Conservation (phyloP, 2,888 invertebrate genomes). For the Leptinotarsa peninsularis region DNA sequence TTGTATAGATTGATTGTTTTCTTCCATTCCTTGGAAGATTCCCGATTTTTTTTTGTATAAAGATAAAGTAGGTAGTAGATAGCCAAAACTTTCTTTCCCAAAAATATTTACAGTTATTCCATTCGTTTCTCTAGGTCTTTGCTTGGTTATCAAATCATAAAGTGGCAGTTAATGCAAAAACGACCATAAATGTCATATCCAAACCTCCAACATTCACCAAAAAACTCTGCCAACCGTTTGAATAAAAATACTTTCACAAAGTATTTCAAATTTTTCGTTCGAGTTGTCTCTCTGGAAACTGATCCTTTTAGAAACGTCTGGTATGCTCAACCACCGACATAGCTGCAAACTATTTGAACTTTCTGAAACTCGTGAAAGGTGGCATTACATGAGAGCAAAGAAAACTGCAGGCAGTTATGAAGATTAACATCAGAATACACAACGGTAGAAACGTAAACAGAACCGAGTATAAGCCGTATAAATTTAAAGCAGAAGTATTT, state of each 20-base stretch:
- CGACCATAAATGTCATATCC: too few relatives aligned
- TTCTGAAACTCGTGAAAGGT: slow-evolving; percentile 41
- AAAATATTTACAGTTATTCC: too few relatives aligned
- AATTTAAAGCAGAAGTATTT: slow-evolving; percentile 37
- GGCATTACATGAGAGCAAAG: slow-evolving; percentile 44
- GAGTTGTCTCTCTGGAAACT: neutral
- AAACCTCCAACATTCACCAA: too few relatives aligned
- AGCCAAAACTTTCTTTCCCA: too few relatives aligned
- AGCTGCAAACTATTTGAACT: slow-evolving; percentile 37
- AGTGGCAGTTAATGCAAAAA: too few relatives aligned
- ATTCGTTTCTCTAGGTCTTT: too few relatives aligned
- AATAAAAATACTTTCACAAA: neutral
- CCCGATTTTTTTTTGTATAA: too few relatives aligned
- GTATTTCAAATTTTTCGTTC: neutral
- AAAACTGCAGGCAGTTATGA: slow-evolving; percentile 49
- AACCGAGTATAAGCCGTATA: slow-evolving; percentile 20
- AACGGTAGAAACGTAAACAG: slow-evolving; percentile 16
- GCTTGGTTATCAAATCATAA: too few relatives aligned
- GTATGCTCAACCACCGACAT: slow-evolving; percentile 14
- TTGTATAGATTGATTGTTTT: too few relatives aligned
- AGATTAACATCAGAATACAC: slow-evolving; percentile 49
- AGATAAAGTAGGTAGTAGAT: too few relatives aligned
- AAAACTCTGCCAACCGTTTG: too few relatives aligned
- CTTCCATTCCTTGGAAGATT: too few relatives aligned
- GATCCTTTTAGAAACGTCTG: neutral